phyloP scores from a whole-genome alignment of 2,113 vertebrate species.

The Mellivora capensis region DNA sequence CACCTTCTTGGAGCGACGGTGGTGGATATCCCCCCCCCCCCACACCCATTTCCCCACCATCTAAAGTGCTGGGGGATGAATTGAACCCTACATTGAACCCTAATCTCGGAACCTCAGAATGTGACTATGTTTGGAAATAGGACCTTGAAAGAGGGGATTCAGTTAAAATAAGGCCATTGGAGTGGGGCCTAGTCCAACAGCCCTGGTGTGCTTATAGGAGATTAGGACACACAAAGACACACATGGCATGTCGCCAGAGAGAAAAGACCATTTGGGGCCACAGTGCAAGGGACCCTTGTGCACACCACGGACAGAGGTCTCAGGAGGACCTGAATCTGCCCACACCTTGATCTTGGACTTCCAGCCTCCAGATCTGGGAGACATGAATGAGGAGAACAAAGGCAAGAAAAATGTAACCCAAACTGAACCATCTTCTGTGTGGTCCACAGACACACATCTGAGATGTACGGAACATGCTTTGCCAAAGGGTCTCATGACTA shows the following conservation, averaged over 20 bases:
- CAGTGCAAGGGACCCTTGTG: background rate
- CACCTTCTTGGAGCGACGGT: background rate
- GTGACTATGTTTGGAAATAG: background rate
- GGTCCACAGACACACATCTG: background rate
- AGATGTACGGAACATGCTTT: background rate
- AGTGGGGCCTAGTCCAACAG: background rate
- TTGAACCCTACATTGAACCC: background rate
- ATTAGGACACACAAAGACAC: background rate
- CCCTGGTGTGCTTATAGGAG: background rate
- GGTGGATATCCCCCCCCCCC: background rate
- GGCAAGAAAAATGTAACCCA: background rate
- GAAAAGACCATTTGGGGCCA: background rate
- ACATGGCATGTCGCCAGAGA: background rate
- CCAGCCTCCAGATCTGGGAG: background rate
- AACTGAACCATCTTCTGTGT: background rate
- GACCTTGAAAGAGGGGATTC: background rate
- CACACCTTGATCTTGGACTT: background rate
- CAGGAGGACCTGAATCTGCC: background rate
- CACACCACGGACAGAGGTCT: background rate
- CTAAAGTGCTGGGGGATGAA: background rate
- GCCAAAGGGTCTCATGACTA: background rate
- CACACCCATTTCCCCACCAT: background rate
- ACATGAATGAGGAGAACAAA: background rate
- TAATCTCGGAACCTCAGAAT: background rate
- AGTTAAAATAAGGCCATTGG: background rate